phyloP scores from a whole-genome alignment of 1,140 invertebrate species.

The Cryptotermes secundus region DNA sequence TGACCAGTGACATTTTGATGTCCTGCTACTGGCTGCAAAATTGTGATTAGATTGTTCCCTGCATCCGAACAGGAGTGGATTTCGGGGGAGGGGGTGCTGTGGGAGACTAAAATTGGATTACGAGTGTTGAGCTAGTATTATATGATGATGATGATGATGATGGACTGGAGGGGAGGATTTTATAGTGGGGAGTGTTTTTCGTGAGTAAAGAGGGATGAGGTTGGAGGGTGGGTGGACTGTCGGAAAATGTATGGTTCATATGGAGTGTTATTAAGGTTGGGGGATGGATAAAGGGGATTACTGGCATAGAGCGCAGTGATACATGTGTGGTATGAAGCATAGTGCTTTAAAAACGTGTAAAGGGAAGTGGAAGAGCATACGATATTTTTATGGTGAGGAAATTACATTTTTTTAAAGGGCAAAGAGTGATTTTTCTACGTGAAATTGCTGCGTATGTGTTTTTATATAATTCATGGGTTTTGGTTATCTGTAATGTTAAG shows the following conservation, averaged over 20 bases:
- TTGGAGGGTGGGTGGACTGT: conserved; percentile 28
- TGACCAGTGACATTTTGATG: conserved; percentile 35
- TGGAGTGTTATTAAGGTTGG: not conserved
- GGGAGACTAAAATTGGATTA: conserved; percentile 40
- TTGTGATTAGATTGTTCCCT: conserved; percentile 40
- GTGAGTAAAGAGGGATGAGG: conserved; percentile 12
- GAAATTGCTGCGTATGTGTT: conserved; percentile 3
- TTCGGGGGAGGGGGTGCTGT: conserved; percentile 37
- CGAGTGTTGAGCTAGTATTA: conserved; percentile 35
- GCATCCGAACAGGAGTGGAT: conserved; percentile 19
- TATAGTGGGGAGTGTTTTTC: conserved; percentile 35
- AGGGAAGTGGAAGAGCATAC: not conserved
- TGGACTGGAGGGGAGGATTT: conserved; percentile 34
- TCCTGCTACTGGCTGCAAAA: conserved; percentile 36
- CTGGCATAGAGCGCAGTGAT: not conserved
- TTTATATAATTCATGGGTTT: conserved; percentile 6
- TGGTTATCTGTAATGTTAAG: not conserved
- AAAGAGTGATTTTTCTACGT: not conserved
- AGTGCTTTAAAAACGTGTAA: conserved; percentile 19
- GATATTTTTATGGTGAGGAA: conserved; percentile 13
- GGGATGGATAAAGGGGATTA: not conserved
- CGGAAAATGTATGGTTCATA: conserved; percentile 27
- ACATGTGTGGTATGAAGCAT: conserved; percentile 20
- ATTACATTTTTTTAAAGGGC: conserved; percentile 18
- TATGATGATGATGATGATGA: conserved; percentile 33